A percentile compares a stretch with the other conserved stretches of the same genome.
phyloP scores from a whole-genome alignment of 2,888 invertebrate genomes.

The Willowsia nigromaculata region DNA sequence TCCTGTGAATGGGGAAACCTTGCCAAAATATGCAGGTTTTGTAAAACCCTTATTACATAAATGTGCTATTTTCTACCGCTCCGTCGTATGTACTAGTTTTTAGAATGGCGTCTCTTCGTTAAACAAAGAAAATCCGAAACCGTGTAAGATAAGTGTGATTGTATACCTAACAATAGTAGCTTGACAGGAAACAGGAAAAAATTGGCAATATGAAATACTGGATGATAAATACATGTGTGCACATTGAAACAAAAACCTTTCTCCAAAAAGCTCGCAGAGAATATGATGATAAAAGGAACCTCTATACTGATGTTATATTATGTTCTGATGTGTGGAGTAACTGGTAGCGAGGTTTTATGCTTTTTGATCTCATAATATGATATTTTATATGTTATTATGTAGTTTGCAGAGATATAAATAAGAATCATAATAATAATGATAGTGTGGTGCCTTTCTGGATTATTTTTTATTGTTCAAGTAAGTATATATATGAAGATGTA shows the following conservation, averaged over 20 bases:
- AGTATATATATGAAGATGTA: background rate
- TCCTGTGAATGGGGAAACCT: constrained; percentile 19
- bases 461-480: background rate
- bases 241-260: background rate
- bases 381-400: constrained; percentile 6
- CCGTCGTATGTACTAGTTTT: no score
- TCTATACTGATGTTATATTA: background rate
- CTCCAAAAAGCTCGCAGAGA: background rate
- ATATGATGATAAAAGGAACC: background rate
- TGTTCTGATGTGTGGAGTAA: background rate
- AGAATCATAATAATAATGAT: background rate
- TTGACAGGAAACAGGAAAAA: constrained; percentile 10
- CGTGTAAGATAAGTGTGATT: background rate
- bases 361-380: constrained; percentile 8
- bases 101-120: no score
- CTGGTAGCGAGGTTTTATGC: background rate
- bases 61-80: background rate
- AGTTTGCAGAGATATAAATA: background rate
- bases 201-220: constrained; percentile 21
- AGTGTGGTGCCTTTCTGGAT: background rate
- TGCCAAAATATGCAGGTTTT: constrained; percentile 48
- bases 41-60: background rate
- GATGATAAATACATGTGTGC: background rate
- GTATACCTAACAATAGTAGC: background rate
- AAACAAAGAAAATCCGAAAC: background rate